phyloP scores from a whole-genome alignment of 2,113 vertebrate species.

The Oryzias curvinotus region DNA sequence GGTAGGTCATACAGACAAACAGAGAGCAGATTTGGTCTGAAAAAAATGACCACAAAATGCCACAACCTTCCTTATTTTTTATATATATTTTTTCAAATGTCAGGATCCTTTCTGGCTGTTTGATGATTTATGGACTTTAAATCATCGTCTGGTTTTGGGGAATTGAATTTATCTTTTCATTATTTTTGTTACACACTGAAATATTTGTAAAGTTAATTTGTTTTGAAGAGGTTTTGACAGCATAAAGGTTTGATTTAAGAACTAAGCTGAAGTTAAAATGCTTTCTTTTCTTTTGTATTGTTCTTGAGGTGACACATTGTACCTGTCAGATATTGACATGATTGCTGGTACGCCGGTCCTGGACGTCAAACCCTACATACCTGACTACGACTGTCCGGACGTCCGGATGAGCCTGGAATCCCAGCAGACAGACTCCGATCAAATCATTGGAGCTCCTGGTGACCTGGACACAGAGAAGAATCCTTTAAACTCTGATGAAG shows the following conservation, averaged over 20 bases:
- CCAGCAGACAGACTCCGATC: conserved; percentile 7
- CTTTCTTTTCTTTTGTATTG: conserved; percentile 20
- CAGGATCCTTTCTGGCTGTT: no score
- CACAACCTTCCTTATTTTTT: no score
- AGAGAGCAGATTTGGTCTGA: no score
- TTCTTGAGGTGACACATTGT: conserved; percentile 79
- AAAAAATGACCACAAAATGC: no score
- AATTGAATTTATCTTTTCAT: not conserved
- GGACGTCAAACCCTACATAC: conserved; percentile 89
- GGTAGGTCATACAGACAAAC: no score
- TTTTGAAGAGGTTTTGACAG: not conserved
- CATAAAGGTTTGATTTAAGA: not conserved
- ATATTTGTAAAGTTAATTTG: not conserved
- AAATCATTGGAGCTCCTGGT: not conserved
- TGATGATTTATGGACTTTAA: no score
- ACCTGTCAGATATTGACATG: conserved; percentile 88
- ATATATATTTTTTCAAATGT: no score
- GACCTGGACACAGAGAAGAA: conserved; percentile 8
- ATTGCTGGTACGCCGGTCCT: conserved; percentile 86
- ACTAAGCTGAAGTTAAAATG: not conserved
- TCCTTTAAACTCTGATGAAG: not conserved
- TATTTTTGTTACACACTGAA: not conserved
- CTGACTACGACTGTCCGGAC: conserved; percentile 84
- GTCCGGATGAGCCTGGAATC: conserved; percentile 16
- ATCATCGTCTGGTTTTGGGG: no score